These are phyloP conservation scores for Graptemys geographica DNA, from an alignment of 2,797 vertebrate genomes.

Conservation along the genomic window DNA sequence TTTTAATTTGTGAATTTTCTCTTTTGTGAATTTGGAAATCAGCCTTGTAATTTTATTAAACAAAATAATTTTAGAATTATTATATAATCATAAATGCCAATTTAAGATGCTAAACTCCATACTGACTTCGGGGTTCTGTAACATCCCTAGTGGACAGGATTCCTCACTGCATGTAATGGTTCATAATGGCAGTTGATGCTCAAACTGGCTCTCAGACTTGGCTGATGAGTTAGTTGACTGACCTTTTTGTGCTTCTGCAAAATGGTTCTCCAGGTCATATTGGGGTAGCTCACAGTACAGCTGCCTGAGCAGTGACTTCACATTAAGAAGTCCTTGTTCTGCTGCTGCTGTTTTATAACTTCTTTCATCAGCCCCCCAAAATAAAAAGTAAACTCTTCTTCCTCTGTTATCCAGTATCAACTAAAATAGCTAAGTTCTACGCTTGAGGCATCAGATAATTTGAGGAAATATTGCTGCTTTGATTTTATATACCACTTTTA, in stretches of 20 bases:
- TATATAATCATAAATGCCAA: not conserved
- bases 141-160: not conserved
- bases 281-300: not conserved
- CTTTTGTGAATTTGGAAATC: not conserved
- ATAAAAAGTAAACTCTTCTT: not conserved
- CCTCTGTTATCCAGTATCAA: not conserved
- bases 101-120: not conserved
- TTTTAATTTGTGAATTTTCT: not conserved
- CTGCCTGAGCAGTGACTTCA: not conserved
- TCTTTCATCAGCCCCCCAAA: not conserved
- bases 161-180: not conserved
- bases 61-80: not conserved
- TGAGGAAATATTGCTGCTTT: conserved; percentile 4
- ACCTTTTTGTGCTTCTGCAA: not conserved
- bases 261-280: not conserved
- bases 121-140: not conserved
- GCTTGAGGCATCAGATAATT: not conserved
- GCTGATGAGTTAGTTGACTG: not conserved
- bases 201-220: not conserved
- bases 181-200: not conserved
- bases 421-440: not conserved
- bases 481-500: not conserved
- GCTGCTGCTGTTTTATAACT: not conserved
- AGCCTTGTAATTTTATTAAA: not conserved
- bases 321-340: not conserved